Base-by-base conservation (phyloP, 2,113 vertebrate genomes). In the Petaurus breviceps region DNA sequence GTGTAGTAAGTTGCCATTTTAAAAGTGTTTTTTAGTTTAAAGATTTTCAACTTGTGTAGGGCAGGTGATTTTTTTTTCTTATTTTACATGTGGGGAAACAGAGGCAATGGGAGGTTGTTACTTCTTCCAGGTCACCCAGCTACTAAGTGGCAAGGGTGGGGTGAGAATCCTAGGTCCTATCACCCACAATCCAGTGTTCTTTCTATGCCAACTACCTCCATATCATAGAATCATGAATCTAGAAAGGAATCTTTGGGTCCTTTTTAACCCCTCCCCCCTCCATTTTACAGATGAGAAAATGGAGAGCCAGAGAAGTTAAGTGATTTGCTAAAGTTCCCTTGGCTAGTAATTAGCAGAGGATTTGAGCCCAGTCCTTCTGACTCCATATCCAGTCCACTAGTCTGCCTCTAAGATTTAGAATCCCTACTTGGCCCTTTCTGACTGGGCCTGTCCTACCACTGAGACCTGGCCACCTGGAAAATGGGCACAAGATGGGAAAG, bases 341-440 rank as follows among this genome's bases (percentile, higher is more conserved):
- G 43, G n/a, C n/a, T 84, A 8, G 16, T 22, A 43, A 84, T 43
- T 43, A 84, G n/a, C 90, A 55, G n/a, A 53, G n/a, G 96, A 90
- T 51, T 90, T 91, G 51, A 84, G 22, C 94, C 93, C 93, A 93
- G 95, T 68, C 95, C 77, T 14, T 49, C 28, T 51, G n/a, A 51
- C 37, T 84, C 68, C n/a, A 84, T 43, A 1, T 57, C 57, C 14
- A 51, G 37, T n/a, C 90, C 16, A 0, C 28, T 93, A 3, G 2
- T 89, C 93, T 90, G 14, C 22, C 68, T 84, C n/a, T 84, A 23
- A 84, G 68, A 43, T 84, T 23, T 14, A 84, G n/a, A 23, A 43
- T 84, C 37, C 19, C 43, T 84, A 84, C 6, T 22, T 46, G 11
- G 4, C 0, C 19, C 37, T 23, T 24, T 0, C 2, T 47, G 28